These are phyloP conservation scores for Anorthoa munda DNA, from an alignment of 2,888 invertebrate species.

Conservation along the genomic window DNA sequence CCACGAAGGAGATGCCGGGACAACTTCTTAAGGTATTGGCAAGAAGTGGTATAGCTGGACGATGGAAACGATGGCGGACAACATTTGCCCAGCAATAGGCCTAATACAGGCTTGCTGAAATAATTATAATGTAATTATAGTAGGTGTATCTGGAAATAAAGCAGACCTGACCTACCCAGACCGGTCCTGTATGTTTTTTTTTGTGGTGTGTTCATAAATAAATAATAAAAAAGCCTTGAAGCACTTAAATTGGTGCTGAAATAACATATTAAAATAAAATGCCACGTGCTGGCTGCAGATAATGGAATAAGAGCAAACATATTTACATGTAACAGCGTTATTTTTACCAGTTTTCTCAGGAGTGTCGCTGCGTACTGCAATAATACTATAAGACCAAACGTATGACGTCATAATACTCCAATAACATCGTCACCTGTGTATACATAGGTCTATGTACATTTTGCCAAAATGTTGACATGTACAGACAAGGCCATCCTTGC, in stretches of 20 bases:
- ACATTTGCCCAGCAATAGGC: too few relatives aligned
- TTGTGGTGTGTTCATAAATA: too few relatives aligned
- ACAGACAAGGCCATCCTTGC: conserved; percentile 13
- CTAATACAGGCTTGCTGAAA: too few relatives aligned
- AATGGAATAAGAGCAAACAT: conserved; percentile 6
- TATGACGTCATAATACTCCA: conserved; percentile 4
- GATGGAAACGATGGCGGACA: too few relatives aligned
- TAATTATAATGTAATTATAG: too few relatives aligned
- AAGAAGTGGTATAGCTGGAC: too few relatives aligned
- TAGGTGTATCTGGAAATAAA: too few relatives aligned
- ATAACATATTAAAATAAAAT: not conserved
- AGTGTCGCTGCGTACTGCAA: not conserved
- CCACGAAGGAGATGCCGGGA: too few relatives aligned
- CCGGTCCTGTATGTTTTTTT: too few relatives aligned
- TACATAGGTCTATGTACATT: conserved; percentile 15
- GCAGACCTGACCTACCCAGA: too few relatives aligned
- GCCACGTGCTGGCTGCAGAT: conserved; percentile 10
- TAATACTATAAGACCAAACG: conserved; percentile 6
- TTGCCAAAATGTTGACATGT: conserved; percentile 18
- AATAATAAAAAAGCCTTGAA: not conserved
- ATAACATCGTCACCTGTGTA: conserved; percentile 34
- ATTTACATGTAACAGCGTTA: conserved; percentile 1
- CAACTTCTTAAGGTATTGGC: too few relatives aligned
- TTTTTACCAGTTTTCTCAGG: conserved; percentile 3
- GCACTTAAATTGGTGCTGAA: not conserved